These are phyloP conservation scores for Temnothorax ravouxi DNA, from an alignment of 2,888 invertebrate species.

Conservation along the genomic window DNA sequence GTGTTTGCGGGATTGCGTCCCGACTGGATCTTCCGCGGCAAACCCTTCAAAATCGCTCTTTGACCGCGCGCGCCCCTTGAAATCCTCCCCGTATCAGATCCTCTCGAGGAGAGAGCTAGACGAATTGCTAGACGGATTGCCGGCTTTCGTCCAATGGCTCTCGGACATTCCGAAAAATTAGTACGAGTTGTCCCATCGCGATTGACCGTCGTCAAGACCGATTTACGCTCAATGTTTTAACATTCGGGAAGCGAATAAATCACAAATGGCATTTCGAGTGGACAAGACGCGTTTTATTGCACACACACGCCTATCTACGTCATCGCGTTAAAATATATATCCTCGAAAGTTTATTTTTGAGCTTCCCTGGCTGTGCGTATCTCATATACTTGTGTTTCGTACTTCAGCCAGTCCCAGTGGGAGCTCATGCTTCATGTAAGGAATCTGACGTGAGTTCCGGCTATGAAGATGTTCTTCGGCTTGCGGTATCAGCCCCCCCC, in stretches of 20 bases:
- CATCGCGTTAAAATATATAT: conserved; percentile 24
- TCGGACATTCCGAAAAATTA: conserved; percentile 53
- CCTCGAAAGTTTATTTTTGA: conserved; percentile 11
- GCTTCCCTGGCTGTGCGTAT: not conserved
- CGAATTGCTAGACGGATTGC: conserved; percentile 66
- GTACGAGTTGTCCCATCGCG: not conserved
- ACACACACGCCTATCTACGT: not conserved
- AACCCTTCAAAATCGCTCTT: conserved; percentile 71
- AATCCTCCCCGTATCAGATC: conserved; percentile 71
- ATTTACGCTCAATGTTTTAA: not conserved
- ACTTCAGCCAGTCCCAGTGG: conserved; percentile 61
- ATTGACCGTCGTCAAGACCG: conserved; percentile 5
- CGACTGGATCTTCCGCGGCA: conserved; percentile 64
- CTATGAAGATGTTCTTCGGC: conserved; percentile 71
- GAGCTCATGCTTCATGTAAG: conserved; percentile 69
- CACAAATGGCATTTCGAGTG: not conserved
- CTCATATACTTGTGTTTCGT: conserved; percentile 50
- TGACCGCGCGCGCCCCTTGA: conserved; percentile 67
- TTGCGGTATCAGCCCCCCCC: conserved; percentile 65
- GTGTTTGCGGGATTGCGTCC: conserved; percentile 67
- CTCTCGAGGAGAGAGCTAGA: conserved; percentile 55
- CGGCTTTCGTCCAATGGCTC: conserved; percentile 48
- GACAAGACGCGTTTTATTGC: not conserved
- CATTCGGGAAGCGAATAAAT: not conserved
- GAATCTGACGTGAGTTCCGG: conserved; percentile 70